A percentile compares a stretch with the other conserved stretches of the same genome.
Conservation (phyloP, 2,113 vertebrate genomes). For the Paramisgurnus dabryanus region DNA sequence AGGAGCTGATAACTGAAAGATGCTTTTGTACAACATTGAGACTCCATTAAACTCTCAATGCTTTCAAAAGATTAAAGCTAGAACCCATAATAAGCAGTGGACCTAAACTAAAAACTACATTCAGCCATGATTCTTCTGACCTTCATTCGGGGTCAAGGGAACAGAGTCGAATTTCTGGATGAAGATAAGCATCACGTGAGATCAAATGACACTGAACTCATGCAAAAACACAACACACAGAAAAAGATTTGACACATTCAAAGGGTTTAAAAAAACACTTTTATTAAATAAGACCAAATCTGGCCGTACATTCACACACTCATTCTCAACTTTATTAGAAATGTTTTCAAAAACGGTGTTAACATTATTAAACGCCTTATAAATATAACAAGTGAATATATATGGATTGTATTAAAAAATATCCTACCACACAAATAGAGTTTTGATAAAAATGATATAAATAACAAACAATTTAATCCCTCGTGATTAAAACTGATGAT, state of each 20-base stretch:
- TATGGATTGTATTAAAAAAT: background rate
- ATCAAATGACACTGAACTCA: background rate
- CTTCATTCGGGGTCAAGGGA: slow-evolving; percentile 3
- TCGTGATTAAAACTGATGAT: too few relatives aligned
- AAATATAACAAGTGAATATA: background rate
- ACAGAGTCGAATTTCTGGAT: background rate
- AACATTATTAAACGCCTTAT: background rate
- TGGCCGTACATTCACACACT: background rate
- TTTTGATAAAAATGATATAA: too few relatives aligned
- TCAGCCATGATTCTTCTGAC: background rate
- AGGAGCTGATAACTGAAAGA: background rate
- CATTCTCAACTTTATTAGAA: background rate
- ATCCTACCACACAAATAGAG: too few relatives aligned
- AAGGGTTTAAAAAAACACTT: background rate
- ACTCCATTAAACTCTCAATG: background rate
- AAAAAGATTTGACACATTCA: background rate
- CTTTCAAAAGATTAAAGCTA: too few relatives aligned
- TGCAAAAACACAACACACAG: background rate
- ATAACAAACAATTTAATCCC: too few relatives aligned
- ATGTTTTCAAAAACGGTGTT: background rate
- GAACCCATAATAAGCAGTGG: background rate
- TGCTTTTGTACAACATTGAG: background rate
- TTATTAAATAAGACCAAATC: slow-evolving; percentile 32
- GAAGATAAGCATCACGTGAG: background rate
- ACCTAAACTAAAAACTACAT: background rate